These are phyloP conservation scores for Crypturellus tataupa DNA, from an alignment of 2,797 vertebrate genomes.

Conservation along the genomic window DNA sequence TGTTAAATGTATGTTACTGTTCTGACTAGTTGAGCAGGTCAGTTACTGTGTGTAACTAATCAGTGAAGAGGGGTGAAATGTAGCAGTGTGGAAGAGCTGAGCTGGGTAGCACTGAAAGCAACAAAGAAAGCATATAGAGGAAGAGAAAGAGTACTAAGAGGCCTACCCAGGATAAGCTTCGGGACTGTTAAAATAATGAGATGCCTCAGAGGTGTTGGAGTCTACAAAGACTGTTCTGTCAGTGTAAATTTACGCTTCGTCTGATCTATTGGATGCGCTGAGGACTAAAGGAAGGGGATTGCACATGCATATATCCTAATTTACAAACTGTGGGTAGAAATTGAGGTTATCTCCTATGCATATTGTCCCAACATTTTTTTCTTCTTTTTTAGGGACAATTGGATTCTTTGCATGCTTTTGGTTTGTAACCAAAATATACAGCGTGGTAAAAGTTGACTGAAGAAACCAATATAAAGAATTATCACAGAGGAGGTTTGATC, in stretches of 20 bases:
- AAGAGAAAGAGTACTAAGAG: not conserved
- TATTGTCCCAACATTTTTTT: not conserved
- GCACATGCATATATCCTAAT: accelerated
- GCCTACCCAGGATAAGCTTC: not conserved
- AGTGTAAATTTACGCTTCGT: not conserved
- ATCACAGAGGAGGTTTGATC: constrained; percentile 75
- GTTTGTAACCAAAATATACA: constrained; percentile 99
- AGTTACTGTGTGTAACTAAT: not conserved
- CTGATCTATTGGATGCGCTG: not conserved
- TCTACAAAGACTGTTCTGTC: not conserved
- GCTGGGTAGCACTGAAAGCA: not conserved
- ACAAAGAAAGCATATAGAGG: not conserved
- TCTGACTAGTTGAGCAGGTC: not conserved
- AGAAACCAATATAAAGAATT: constrained; percentile 63
- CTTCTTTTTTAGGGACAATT: constrained; percentile 89
- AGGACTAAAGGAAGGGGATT: not conserved
- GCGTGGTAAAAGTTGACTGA: constrained; percentile 98
- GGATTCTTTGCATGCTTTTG: constrained; percentile 99
- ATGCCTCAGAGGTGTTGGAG: not conserved
- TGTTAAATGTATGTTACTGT: not conserved
- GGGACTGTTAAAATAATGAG: not conserved
- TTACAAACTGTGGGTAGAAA: not conserved
- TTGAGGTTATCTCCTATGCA: not conserved
- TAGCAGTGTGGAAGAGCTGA: not conserved
- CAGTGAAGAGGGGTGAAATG: not conserved